Conservation (phyloP, 1,140 invertebrate species). For the Sinella curviseta region DNA sequence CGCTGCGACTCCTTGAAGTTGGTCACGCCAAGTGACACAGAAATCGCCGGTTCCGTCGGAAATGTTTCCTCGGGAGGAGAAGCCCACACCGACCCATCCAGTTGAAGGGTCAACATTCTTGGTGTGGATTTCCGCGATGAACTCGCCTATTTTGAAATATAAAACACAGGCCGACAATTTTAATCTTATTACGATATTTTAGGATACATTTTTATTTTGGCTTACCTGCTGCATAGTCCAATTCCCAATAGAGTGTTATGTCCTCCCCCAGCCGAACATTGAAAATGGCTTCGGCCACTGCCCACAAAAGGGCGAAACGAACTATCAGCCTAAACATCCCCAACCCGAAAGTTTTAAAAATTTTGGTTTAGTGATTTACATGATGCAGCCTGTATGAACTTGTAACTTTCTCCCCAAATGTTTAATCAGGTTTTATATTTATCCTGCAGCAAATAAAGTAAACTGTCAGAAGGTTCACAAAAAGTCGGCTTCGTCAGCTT, state of each 20-base stretch:
- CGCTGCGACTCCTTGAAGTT: not conserved
- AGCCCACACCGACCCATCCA: conserved; percentile 46
- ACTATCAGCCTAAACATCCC: conserved; percentile 40
- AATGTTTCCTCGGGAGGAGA: conserved; percentile 44
- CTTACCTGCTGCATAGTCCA: conserved; percentile 42
- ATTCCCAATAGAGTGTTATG: conserved; percentile 38
- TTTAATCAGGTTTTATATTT: not conserved
- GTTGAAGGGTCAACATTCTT: conserved; percentile 32
- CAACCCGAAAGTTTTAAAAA: not conserved
- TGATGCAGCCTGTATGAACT: not conserved
- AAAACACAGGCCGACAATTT: not conserved
- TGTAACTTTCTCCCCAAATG: not conserved
- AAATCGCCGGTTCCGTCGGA: conserved; percentile 46
- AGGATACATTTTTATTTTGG: not conserved
- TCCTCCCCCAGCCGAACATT: conserved; percentile 38
- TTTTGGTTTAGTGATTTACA: not conserved
- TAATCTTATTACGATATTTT: not conserved
- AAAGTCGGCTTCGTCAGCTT: no score
- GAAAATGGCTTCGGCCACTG: conserved; percentile 41
- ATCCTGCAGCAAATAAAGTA: no score
- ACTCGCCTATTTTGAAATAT: conserved; percentile 39
- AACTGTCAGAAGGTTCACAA: no score
- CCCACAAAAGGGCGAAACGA: conserved; percentile 43
- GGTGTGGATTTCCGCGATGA: conserved; percentile 45
- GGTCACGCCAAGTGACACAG: conserved; percentile 42